phyloP scores from a whole-genome alignment of 1,140 invertebrate species.

The Lepidostoma basale region DNA sequence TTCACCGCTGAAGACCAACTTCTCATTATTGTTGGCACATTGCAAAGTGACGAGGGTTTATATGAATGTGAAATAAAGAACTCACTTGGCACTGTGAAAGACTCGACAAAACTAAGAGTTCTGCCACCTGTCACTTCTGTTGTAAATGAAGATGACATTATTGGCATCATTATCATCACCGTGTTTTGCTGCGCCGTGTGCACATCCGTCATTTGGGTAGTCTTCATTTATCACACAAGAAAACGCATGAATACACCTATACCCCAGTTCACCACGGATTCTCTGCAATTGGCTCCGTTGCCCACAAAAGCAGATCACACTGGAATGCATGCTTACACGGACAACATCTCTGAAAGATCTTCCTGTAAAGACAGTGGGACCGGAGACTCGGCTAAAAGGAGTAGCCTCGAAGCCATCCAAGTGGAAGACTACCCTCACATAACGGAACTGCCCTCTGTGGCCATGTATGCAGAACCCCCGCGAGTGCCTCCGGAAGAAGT shows the following conservation, averaged over 20 bases:
- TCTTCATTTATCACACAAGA: conserved; percentile 87
- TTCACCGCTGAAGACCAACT: conserved; percentile 86
- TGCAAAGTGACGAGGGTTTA: conserved; percentile 76
- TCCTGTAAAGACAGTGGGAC: conserved; percentile 72
- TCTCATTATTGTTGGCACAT: conserved; percentile 83
- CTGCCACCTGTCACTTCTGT: conserved; percentile 62
- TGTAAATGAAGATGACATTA: conserved; percentile 71
- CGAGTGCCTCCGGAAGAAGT: conserved; percentile 20
- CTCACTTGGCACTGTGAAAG: conserved; percentile 72
- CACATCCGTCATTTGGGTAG: conserved; percentile 90
- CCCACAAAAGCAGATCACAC: conserved; percentile 45
- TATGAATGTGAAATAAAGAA: conserved; percentile 92
- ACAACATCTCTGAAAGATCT: conserved; percentile 62
- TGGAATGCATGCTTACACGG: conserved; percentile 54
- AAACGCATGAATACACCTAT: conserved; percentile 63
- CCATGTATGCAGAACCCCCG: conserved; percentile 2
- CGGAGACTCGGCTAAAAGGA: conserved; percentile 70
- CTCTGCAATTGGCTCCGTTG: conserved; percentile 57
- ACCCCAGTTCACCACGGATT: conserved; percentile 54
- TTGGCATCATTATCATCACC: conserved; percentile 86
- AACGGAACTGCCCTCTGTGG: neutral
- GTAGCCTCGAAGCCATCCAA: conserved; percentile 60
- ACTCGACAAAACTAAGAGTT: conserved; percentile 61
- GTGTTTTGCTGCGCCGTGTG: conserved; percentile 88
- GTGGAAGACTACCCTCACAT: conserved; percentile 40